Percentiles rank a stretch among this genome's conserved stretches.
Conservation (phyloP, 2,888 invertebrate species). For the Tenthredo amoena region DNA sequence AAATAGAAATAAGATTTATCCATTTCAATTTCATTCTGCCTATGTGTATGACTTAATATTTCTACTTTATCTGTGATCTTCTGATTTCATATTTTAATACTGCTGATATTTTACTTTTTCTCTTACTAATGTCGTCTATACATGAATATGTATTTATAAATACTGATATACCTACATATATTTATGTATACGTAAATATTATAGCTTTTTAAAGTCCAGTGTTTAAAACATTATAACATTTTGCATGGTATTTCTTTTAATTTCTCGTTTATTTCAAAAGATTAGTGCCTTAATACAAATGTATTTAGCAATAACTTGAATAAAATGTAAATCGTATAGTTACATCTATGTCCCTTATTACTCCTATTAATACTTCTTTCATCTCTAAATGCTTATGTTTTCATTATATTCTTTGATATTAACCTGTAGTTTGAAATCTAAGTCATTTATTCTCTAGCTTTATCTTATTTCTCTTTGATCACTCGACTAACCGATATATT, state of each 20-base stretch:
- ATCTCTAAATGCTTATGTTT: slow-evolving; percentile 25
- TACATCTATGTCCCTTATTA: slow-evolving; percentile 57
- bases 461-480: slow-evolving; percentile 34
- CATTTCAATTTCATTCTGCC: background rate
- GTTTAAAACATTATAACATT: slow-evolving; percentile 39
- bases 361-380: slow-evolving; percentile 58
- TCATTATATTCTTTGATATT: slow-evolving; percentile 57
- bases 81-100: slow-evolving; percentile 13
- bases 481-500: background rate
- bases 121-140: background rate
- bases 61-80: slow-evolving; percentile 38
- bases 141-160: slow-evolving; percentile 7
- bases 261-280: slow-evolving; percentile 56
- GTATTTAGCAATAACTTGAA: slow-evolving; percentile 59
- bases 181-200: slow-evolving; percentile 21
- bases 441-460: slow-evolving; percentile 30
- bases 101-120: background rate
- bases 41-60: slow-evolving; percentile 19
- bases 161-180: slow-evolving; percentile 5
- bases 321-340: slow-evolving; percentile 52
- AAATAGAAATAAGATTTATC: slow-evolving; percentile 50
- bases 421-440: slow-evolving; percentile 49
- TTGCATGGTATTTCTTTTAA: slow-evolving; percentile 55
- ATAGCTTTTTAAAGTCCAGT: slow-evolving; percentile 18
- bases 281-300: slow-evolving; percentile 69